A percentile compares a stretch with the other conserved stretches of the same genome.
Evolutionary conservation across 2,888 invertebrate genomes (phyloP).

Genomic region (Cephus pulcher): DNA sequence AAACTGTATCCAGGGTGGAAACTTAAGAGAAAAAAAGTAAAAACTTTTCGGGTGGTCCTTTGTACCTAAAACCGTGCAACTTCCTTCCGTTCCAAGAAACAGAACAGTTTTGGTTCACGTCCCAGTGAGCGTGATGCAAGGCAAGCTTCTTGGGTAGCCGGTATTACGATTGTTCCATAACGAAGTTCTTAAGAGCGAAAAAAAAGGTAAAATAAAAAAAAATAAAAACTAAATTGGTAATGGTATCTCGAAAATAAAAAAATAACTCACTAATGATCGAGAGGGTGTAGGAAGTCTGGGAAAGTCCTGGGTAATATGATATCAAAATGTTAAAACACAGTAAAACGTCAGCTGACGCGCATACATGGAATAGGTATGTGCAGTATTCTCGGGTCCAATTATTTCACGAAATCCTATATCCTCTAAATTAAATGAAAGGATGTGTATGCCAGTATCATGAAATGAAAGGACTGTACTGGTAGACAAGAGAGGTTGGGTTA

Average conservation of each 20-base stretch:
- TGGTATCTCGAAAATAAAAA: background rate
- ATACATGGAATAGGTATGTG: background rate
- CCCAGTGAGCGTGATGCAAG: background rate
- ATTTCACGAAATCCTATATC: slow-evolving; percentile 22
- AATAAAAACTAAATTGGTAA: background rate
- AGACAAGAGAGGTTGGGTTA: slow-evolving; percentile 1
- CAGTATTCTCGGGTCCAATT: slow-evolving; percentile 16
- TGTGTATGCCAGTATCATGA: background rate
- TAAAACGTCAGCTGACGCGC: background rate
- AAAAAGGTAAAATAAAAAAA: background rate
- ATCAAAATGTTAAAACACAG: background rate
- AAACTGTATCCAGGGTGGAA: background rate
- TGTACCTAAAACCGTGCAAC: slow-evolving; percentile 42
- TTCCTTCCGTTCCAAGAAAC: slow-evolving; percentile 48
- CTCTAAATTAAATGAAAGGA: slow-evolving; percentile 22
- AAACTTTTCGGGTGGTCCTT: slow-evolving; percentile 33
- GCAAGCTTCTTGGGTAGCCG: background rate
- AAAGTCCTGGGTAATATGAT: slow-evolving; percentile 1
- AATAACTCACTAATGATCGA: background rate
- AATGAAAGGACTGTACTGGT: background rate
- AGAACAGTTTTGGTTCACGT: slow-evolving; percentile 1
- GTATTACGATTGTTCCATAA: background rate
- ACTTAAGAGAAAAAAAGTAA: background rate
- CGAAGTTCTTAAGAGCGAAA: background rate
- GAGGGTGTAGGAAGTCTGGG: background rate